Evolutionary conservation across 2,113 vertebrate species (phyloP).

Genomic region (Falcunculus frontatus): DNA sequence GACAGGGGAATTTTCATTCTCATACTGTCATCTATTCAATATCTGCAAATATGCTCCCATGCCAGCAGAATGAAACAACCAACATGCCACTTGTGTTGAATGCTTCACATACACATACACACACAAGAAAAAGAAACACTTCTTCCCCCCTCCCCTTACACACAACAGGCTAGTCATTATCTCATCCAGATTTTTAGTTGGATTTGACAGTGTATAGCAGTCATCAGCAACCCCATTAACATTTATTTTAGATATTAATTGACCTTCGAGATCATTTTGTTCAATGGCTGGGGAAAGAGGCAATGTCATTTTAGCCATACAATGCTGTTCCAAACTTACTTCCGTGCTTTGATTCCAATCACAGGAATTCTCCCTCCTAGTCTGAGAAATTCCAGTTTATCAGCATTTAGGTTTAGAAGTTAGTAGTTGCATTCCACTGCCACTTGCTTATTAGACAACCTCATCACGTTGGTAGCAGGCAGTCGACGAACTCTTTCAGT

Average conservation of each 20-base stretch:
- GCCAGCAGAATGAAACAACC: background rate
- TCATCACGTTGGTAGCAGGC: accelerated
- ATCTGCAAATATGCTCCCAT: background rate
- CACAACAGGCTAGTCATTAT: background rate
- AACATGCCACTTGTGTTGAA: background rate
- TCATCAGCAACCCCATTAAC: background rate
- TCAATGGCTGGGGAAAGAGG: background rate
- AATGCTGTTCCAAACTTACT: background rate
- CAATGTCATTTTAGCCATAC: background rate
- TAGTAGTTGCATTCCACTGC: background rate
- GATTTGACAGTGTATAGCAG: background rate
- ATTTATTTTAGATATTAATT: background rate
- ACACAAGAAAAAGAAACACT: accelerated
- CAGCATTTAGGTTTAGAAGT: background rate
- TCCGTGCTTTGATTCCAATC: background rate
- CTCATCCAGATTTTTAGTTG: background rate
- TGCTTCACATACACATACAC: background rate
- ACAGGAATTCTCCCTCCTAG: background rate
- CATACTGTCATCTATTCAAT: background rate
- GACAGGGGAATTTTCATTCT: background rate
- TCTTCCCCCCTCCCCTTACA: background rate
- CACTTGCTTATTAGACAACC: background rate
- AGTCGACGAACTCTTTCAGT: background rate
- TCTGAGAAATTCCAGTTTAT: background rate
- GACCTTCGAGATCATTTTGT: background rate